phyloP scores from a whole-genome alignment of 2,888 invertebrate genomes.

The Spicauda simplicius region DNA sequence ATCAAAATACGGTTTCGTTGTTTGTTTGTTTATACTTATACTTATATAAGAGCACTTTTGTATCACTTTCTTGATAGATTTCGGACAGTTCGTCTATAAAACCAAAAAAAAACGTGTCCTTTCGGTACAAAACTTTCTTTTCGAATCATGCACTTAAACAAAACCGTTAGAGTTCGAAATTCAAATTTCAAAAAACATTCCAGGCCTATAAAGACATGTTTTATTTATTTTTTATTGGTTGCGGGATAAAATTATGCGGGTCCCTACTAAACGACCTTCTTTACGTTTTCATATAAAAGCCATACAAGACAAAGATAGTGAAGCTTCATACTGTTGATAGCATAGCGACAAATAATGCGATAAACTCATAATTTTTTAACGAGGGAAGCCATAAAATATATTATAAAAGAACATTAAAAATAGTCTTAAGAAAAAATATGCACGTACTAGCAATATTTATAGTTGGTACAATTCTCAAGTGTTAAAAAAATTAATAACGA shows the following conservation, averaged over 20 bases:
- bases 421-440: background rate
- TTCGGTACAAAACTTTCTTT: constrained; percentile 38
- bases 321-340: background rate
- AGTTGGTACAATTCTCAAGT: no score
- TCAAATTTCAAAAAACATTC: constrained; percentile 37
- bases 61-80: constrained; percentile 42
- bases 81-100: constrained; percentile 41
- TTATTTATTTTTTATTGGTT: constrained; percentile 11
- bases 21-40: constrained; percentile 51
- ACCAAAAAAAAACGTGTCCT: constrained; percentile 33
- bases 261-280: constrained; percentile 7
- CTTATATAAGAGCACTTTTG: constrained; percentile 67
- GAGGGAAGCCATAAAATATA: no score
- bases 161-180: constrained; percentile 40
- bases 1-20: constrained; percentile 47
- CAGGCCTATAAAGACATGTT: constrained; percentile 38
- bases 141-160: constrained; percentile 16
- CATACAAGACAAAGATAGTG: constrained; percentile 19
- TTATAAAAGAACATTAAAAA: background rate
- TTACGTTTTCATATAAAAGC: constrained; percentile 17
- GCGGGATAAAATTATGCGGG: constrained; percentile 24
- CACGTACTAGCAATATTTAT: no score
- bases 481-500: no score
- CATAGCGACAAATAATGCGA: constrained; percentile 11
- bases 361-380: background rate